Evolutionary conservation across 1,140 invertebrate species (phyloP).

Genomic region (Periplaneta americana): DNA sequence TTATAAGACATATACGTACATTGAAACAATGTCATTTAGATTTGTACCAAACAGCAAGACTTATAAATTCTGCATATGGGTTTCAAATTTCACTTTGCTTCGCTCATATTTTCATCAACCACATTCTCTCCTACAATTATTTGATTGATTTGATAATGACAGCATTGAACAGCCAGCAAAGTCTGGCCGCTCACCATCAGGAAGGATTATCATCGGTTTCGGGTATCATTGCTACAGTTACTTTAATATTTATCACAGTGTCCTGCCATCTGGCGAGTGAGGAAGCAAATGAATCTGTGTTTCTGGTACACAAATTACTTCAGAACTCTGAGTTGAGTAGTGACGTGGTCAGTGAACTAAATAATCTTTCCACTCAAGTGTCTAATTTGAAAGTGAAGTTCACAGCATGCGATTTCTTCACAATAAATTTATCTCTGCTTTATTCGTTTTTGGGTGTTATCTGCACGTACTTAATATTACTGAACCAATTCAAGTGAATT

Average conservation of each 20-base stretch:
- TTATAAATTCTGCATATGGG: neutral
- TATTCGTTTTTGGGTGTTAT: neutral
- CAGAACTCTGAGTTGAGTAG: neutral
- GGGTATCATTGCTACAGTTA: rapidly evolving
- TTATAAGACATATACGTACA: too few relatives aligned
- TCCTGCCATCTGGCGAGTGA: neutral
- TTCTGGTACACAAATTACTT: neutral
- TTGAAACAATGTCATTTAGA: too few relatives aligned
- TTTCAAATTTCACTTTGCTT: neutral
- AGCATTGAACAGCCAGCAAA: neutral
- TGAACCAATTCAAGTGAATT: neutral
- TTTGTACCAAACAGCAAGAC: neutral
- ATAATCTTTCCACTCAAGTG: neutral
- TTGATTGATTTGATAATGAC: neutral
- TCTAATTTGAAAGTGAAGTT: neutral
- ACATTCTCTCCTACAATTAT: neutral
- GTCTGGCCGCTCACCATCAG: neutral
- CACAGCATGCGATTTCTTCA: neutral
- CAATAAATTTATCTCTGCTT: neutral
- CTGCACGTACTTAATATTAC: neutral
- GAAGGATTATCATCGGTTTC: neutral
- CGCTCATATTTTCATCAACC: neutral
- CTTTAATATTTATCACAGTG: neutral
- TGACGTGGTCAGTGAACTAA: neutral
- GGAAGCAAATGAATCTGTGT: neutral